Evolutionary conservation across 37 sponge, comb jelly and placozoan genomes (phyloP), one percentile per base, ranked within the genome.

Genomic region (Hexactinellida sp.): DNA sequence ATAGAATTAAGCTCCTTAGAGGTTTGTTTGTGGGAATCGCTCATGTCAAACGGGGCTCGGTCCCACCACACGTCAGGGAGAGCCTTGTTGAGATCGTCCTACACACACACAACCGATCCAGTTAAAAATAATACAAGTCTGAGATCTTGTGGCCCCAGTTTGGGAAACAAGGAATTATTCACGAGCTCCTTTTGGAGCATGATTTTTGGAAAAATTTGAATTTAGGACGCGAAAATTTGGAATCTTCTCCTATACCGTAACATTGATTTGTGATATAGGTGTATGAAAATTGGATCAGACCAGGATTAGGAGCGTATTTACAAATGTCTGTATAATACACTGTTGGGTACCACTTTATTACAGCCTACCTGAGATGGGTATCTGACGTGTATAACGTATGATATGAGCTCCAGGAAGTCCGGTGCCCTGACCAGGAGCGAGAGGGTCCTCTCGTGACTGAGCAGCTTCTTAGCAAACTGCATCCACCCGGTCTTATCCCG

Each of bases 381-480:
- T 23, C 76, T 63, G 76, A 63, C 76, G 34, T 63, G 76, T 10
- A 63, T 3, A 7, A 63, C 13, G 76, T 63, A 63, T 3, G 28
- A 21, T 10, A 63, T 63, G 3, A 7, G 3, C 76, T 63, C 76
- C 13, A 63, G 21, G 34, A 63, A 63, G 76, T n/a, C 13, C 3
- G 76, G 76, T 21, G 76, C 3, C 76, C 34, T 63, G 3, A 63
- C 13, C 76, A 63, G 13, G 19, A 63, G 76, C 3, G 3, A 7
- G 3, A 63, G 76, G 5, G 76, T 63, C 28, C 34, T 10, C 76
- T 63, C 76, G 76, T 63, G 76, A 63, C 76, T 63, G 19, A 63
- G 76, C 13, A 63, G 30, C 21, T n/a, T 63, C 76, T 63, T 63
- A 63, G 76, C 76, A n/a, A 63, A 63, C 76, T 63, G 76, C 76